A percentile compares a stretch with the other conserved stretches of the same genome.
Evolutionary conservation across 1,140 invertebrate genomes (phyloP).

Genomic region (Drosophila tropicalis): DNA sequence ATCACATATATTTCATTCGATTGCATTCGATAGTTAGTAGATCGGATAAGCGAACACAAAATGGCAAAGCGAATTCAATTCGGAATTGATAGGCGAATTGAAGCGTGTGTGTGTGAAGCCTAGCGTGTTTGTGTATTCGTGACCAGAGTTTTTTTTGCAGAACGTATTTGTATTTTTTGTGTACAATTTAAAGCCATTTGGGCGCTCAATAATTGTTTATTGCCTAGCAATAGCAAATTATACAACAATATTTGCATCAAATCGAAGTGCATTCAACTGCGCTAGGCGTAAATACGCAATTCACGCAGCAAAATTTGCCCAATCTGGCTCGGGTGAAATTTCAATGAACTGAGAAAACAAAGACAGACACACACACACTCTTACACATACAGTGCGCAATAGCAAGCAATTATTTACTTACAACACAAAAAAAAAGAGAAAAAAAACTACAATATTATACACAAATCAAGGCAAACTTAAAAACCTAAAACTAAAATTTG

Average conservation of each 20-base stretch:
- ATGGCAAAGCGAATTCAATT: no score
- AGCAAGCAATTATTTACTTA: conserved; percentile 81
- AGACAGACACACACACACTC: conserved; percentile 73
- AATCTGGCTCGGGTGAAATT: conserved; percentile 77
- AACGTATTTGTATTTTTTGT: conserved; percentile 72
- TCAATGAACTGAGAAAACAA: conserved; percentile 82
- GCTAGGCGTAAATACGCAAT: conserved; percentile 61
- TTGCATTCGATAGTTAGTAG: no score
- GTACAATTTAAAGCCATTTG: conserved; percentile 74
- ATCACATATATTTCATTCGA: no score
- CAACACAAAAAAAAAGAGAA: conserved; percentile 67
- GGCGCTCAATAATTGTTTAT: conserved; percentile 65
- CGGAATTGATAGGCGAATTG: no score
- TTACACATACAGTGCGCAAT: conserved; percentile 69
- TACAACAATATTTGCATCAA: conserved; percentile 40
- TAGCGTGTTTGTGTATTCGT: conserved; percentile 76
- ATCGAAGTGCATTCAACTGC: conserved; percentile 47
- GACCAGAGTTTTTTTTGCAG: conserved; percentile 80
- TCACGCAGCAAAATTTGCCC: conserved; percentile 69
- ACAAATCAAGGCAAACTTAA: conserved; percentile 51
- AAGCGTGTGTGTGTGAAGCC: background rate
- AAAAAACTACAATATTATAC: conserved; percentile 61
- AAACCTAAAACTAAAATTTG: conserved; percentile 24
- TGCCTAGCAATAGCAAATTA: conserved; percentile 47
- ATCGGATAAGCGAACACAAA: no score